Conservation (phyloP, 1,140 invertebrate genomes). For the Drosophila kanapiae region DNA sequence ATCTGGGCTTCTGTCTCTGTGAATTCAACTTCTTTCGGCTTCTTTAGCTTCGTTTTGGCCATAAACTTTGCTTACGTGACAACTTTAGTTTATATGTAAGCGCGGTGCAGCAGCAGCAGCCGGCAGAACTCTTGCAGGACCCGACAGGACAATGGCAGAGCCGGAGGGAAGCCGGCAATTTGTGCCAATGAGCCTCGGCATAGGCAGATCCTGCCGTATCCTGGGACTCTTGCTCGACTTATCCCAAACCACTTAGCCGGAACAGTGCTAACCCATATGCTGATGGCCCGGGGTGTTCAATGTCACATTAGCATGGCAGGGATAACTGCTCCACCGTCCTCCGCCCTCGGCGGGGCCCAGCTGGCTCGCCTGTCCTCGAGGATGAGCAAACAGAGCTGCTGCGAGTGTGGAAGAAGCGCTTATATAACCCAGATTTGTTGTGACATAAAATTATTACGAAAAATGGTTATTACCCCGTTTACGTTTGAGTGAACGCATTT, state of each 20-base stretch:
- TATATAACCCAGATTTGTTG: conserved; percentile 82
- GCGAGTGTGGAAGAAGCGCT: conserved; percentile 45
- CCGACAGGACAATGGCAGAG: conserved; percentile 15
- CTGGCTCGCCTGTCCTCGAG: conserved; percentile 22
- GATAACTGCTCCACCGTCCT: conserved; percentile 10
- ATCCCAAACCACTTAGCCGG: conserved; percentile 8
- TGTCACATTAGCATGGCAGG: conserved; percentile 42
- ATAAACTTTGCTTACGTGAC: conserved; percentile 84
- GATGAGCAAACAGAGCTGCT: conserved; percentile 36
- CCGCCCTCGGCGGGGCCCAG: conserved; percentile 20
- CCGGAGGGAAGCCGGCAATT: conserved; percentile 50
- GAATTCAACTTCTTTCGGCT: conserved; percentile 31
- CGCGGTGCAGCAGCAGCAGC: conserved; percentile 49
- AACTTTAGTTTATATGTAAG: conserved; percentile 80
- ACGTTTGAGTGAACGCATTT: conserved; percentile 84
- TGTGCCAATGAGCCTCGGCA: conserved; percentile 42
- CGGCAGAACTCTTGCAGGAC: conserved; percentile 29
- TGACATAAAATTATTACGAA: conserved; percentile 85
- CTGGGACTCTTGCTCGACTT: background rate
- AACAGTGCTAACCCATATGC: conserved; percentile 17
- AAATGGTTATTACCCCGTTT: conserved; percentile 85
- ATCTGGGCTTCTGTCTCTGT: conserved; percentile 5
- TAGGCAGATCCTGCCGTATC: conserved; percentile 7
- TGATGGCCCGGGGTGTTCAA: conserved; percentile 31
- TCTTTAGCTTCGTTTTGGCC: conserved; percentile 58